Evolutionary conservation across 2,888 invertebrate genomes (phyloP).

Genomic region (Lacanobia wlatinum): DNA sequence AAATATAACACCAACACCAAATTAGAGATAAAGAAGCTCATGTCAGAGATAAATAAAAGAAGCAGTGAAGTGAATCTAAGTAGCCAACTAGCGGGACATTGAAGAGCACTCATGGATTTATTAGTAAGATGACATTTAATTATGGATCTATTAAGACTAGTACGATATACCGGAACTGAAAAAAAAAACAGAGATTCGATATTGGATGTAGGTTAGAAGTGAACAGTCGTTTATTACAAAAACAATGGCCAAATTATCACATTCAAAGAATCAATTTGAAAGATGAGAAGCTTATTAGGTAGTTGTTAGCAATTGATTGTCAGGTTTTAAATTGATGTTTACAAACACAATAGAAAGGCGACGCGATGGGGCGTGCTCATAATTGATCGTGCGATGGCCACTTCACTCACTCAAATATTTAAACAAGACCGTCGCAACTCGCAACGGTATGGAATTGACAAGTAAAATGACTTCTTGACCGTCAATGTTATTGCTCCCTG

Average conservation of each 20-base stretch:
- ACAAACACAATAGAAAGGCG: constrained; percentile 77
- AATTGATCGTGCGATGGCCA: constrained; percentile 49
- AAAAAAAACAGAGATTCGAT: not conserved
- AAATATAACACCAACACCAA: not conserved
- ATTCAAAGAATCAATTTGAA: not conserved
- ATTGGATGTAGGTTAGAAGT: not conserved
- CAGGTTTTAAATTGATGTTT: constrained; percentile 72
- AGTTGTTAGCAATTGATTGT: constrained; percentile 27
- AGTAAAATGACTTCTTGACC: constrained; percentile 30
- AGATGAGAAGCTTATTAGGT: constrained; percentile 18
- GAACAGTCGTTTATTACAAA: not conserved
- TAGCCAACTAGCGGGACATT: constrained; percentile 20
- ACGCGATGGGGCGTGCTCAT: constrained; percentile 59
- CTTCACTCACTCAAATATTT: constrained; percentile 71
- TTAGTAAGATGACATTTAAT: constrained; percentile 21
- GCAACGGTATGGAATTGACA: constrained; percentile 51
- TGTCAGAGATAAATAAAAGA: constrained; percentile 20
- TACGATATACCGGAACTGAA: constrained; percentile 23
- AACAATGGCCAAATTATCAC: not conserved
- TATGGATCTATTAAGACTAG: constrained; percentile 4
- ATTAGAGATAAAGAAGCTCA: not conserved
- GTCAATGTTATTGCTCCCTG: constrained; percentile 31
- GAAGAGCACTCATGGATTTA: constrained; percentile 30
- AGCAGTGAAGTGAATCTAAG: constrained; percentile 24
- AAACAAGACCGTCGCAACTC: constrained; percentile 53